A percentile compares a stretch with the other conserved stretches of the same genome.
phyloP scores from a whole-genome alignment of 2,113 vertebrate species.

The Chaetodon auriga region DNA sequence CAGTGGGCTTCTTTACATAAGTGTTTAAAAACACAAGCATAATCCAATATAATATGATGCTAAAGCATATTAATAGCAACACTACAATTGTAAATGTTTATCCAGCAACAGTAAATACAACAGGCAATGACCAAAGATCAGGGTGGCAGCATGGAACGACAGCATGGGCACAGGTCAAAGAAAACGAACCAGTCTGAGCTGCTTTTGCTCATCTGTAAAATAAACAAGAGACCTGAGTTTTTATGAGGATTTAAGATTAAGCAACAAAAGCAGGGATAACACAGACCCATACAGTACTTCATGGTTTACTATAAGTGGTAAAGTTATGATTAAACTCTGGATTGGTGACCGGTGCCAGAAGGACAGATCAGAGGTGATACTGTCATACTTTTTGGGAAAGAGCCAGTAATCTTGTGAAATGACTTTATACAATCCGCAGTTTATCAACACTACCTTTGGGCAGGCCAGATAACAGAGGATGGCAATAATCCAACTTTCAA shows the following conservation, averaged over 20 bases:
- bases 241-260: no score
- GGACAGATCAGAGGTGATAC: neutral
- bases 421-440: neutral
- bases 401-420: neutral
- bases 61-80: neutral
- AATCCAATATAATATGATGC: neutral
- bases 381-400: neutral
- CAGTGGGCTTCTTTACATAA: neutral
- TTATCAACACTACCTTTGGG: conserved; percentile 7
- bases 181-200: neutral
- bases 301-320: neutral
- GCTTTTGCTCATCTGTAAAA: no score
- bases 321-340: neutral
- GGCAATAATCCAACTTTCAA: neutral
- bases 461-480: conserved; percentile 12
- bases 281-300: no score
- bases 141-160: no score
- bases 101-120: no score
- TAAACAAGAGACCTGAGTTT: no score
- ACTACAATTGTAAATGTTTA: no score
- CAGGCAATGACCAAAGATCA: no score
- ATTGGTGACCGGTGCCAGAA: neutral
- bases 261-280: no score
- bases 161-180: neutral
- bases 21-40: neutral